These are phyloP conservation scores for Papilio glaucus DNA, from an alignment of 1,140 invertebrate genomes.

Conservation along the genomic window DNA sequence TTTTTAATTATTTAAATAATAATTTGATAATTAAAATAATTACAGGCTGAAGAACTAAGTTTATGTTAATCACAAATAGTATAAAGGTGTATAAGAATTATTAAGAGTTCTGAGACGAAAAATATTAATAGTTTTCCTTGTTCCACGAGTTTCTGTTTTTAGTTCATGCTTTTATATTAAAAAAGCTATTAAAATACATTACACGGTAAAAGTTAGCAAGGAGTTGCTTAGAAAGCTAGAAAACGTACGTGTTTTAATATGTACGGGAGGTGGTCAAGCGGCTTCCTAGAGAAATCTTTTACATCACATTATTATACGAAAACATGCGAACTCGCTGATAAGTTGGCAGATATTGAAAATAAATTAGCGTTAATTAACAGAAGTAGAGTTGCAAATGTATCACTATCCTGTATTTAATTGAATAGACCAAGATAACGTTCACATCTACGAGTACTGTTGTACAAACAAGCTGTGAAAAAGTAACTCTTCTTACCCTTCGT, in stretches of 20 bases:
- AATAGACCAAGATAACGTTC: too few species aligned
- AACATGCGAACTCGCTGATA: neutral
- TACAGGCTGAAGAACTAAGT: neutral
- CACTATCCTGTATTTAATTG: too few species aligned
- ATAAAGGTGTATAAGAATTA: neutral
- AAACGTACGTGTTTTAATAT: conserved; percentile 3
- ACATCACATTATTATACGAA: conserved; percentile 6
- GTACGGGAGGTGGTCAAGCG: neutral
- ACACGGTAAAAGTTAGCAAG: neutral
- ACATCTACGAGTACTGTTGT: too few species aligned
- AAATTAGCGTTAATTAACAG: neutral
- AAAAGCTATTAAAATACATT: too few species aligned
- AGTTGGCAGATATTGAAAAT: neutral
- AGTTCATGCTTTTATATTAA: too few species aligned
- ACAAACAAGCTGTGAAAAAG: too few species aligned
- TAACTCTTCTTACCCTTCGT: too few species aligned
- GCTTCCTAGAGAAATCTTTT: conserved; percentile 13
- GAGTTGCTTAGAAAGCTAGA: conserved; percentile 12
- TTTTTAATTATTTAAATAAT: conserved; percentile 10
- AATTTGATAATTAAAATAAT: neutral
- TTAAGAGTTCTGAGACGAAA: too few species aligned
- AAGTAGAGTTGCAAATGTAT: too few species aligned
- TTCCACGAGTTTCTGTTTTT: too few species aligned
- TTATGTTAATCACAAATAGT: neutral
- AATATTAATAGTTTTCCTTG: too few species aligned